Percentiles rank a stretch among this genome's conserved stretches.
Evolutionary conservation across 2,113 vertebrate genomes (phyloP).

Genomic region (Lepisosteus oculatus): DNA sequence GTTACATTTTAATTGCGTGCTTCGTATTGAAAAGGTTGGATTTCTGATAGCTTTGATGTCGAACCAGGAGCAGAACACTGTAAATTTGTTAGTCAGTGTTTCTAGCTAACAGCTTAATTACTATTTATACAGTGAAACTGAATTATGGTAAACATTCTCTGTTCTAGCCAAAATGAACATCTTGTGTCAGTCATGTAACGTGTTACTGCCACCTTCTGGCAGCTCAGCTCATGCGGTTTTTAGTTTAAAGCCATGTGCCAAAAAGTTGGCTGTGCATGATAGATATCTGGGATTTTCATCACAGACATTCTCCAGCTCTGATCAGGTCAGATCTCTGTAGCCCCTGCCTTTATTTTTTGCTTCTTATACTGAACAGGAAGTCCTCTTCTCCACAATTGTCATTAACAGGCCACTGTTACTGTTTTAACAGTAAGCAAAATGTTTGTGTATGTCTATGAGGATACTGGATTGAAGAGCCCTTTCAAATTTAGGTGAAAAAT

Average conservation of each 20-base stretch:
- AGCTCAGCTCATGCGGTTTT: conserved; percentile 27
- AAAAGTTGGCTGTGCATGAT: conserved; percentile 37
- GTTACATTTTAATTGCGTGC: conserved; percentile 73
- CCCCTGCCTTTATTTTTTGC: conserved; percentile 17
- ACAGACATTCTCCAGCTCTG: conserved; percentile 3
- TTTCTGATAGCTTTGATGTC: conserved; percentile 78
- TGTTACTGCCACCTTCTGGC: conserved; percentile 71
- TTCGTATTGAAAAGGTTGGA: conserved; percentile 75
- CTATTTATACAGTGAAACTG: conserved; percentile 72
- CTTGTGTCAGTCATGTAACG: conserved; percentile 55
- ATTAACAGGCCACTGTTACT: neutral
- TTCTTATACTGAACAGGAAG: conserved; percentile 48
- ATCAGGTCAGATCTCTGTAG: neutral
- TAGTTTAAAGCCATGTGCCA: conserved; percentile 44
- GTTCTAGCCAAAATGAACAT: conserved; percentile 60
- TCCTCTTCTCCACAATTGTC: conserved; percentile 45
- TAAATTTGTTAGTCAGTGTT: conserved; percentile 66
- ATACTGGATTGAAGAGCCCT: too few relatives aligned
- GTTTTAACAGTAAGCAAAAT: too few relatives aligned
- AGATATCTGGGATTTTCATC: conserved; percentile 36
- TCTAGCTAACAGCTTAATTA: conserved; percentile 65
- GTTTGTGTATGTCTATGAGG: too few relatives aligned
- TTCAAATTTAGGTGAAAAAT: too few relatives aligned
- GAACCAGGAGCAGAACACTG: conserved; percentile 67
- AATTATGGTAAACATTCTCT: conserved; percentile 70